These are phyloP conservation scores for Enoplosus armatus DNA, from an alignment of 2,797 vertebrate species.

Conservation along the genomic window DNA sequence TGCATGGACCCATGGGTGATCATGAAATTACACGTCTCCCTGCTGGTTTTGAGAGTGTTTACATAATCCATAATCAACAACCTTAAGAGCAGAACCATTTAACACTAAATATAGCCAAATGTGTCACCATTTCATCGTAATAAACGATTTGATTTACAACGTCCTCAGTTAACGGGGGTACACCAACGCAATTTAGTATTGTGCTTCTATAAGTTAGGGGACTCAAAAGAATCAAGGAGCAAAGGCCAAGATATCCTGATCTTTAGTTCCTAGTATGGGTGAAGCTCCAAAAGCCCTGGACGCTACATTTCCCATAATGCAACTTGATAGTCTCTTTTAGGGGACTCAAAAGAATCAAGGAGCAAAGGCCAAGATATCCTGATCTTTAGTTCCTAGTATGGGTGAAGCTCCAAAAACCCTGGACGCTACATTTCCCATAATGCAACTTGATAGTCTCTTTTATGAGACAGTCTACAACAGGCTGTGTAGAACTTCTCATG, in stretches of 20 bases:
- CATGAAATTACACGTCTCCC: neutral
- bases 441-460: conserved; percentile 29
- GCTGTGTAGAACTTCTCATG: neutral
- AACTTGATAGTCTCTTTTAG: conserved; percentile 27
- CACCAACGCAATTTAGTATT: neutral
- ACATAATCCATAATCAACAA: conserved; percentile 44
- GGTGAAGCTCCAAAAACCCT: conserved; percentile 14
- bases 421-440: conserved; percentile 16
- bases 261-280: conserved; percentile 1
- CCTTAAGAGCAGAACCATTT: conserved; percentile 34
- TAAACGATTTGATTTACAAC: neutral
- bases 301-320: conserved; percentile 15
- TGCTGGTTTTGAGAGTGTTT: conserved; percentile 28
- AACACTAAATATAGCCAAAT: conserved; percentile 22
- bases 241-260: neutral
- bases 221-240: conserved; percentile 12
- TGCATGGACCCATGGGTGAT: conserved; percentile 7
- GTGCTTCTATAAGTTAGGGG: neutral
- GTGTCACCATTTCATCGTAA: conserved; percentile 13
- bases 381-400: neutral
- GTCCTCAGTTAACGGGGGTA: conserved; percentile 19
- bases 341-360: conserved; percentile 5
- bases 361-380: conserved; percentile 1
- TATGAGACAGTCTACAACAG: neutral
- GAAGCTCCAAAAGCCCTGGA: conserved; percentile 10